Evolutionary conservation across 2,888 invertebrate genomes (phyloP).

Genomic region (Bellardia pandia): DNA sequence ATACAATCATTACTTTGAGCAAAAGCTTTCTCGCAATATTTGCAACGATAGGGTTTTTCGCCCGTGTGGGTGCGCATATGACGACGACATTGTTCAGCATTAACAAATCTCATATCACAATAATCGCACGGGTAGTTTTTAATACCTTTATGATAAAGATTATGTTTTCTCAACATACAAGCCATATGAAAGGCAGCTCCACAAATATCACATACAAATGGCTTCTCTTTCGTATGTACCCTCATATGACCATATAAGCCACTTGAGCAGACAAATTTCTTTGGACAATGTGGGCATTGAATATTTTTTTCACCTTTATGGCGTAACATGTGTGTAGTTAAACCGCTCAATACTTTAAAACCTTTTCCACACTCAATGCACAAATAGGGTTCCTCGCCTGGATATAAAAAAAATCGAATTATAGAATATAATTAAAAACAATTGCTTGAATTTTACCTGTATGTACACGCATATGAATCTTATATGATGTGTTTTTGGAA

Average conservation of each 20-base stretch:
- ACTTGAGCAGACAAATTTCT: constrained; percentile 65
- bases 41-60: constrained; percentile 67
- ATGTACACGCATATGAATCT: constrained; percentile 49
- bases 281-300: constrained; percentile 63
- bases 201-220: constrained; percentile 65
- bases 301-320: constrained; percentile 63
- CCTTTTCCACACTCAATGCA: constrained; percentile 68
- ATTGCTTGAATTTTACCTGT: constrained; percentile 26
- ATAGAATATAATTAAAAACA: not conserved
- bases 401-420: not conserved
- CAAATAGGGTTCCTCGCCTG: constrained; percentile 52
- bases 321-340: constrained; percentile 63
- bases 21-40: constrained; percentile 65
- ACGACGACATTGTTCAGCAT: constrained; percentile 54
- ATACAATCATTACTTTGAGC: constrained; percentile 68
- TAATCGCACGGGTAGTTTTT: constrained; percentile 63
- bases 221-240: constrained; percentile 59
- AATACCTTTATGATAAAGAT: constrained; percentile 60
- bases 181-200: constrained; percentile 66
- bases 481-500: constrained; percentile 7
- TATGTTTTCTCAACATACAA: constrained; percentile 62
- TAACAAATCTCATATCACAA: constrained; percentile 67
- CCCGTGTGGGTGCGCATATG: constrained; percentile 70
- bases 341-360: constrained; percentile 45
- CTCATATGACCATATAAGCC: constrained; percentile 64